Percentiles rank a stretch among this genome's conserved stretches.
Evolutionary conservation across 2,113 vertebrate species (phyloP).

Genomic region (Ochotona princeps): DNA sequence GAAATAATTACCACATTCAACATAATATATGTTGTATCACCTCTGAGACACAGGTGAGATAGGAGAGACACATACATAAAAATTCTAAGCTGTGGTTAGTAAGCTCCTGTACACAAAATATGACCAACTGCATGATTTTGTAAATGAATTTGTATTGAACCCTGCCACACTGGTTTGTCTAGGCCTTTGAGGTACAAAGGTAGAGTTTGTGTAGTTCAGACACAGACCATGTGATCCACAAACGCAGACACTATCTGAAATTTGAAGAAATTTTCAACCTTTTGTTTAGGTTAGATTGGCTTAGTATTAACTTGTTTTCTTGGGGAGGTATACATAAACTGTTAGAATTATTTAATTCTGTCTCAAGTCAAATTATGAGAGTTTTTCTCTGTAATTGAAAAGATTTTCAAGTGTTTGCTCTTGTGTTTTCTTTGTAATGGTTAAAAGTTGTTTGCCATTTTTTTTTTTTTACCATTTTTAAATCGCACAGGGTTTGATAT

Average conservation of each 20-base stretch:
- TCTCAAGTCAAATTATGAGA: background rate
- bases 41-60: background rate
- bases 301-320: background rate
- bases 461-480: background rate
- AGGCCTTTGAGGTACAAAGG: background rate
- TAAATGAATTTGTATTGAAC: background rate
- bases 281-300: background rate
- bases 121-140: background rate
- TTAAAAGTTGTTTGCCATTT: background rate
- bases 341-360: background rate
- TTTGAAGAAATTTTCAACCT: slow-evolving; percentile 23
- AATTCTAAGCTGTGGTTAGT: background rate
- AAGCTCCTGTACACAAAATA: background rate
- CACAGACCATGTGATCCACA: background rate
- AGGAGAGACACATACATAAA: background rate
- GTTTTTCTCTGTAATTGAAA: background rate
- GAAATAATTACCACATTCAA: background rate
- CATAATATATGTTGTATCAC: background rate
- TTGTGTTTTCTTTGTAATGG: background rate
- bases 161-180: background rate
- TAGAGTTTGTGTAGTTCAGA: background rate
- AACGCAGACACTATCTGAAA: background rate
- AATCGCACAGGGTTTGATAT: background rate
- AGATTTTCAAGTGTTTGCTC: background rate
- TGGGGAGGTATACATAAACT: background rate